A percentile compares a stretch with the other conserved stretches of the same genome.
Conservation (phyloP, 1,140 invertebrate genomes). For the Pogonognathellus flavescens region DNA sequence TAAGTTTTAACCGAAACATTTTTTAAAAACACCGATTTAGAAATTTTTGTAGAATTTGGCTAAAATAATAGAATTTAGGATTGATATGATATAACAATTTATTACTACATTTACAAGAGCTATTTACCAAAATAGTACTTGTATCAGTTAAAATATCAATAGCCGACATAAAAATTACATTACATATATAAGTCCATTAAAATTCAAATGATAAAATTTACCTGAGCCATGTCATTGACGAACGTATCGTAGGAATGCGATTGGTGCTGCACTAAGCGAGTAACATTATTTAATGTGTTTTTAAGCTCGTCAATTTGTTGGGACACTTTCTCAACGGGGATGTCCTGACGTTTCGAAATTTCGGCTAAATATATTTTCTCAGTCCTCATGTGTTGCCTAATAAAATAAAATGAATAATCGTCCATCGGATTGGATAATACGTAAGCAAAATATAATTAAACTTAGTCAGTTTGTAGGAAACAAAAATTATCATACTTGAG, state of each 20-base stretch:
- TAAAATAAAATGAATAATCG: not conserved
- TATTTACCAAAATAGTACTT: too few species aligned
- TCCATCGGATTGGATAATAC: too few species aligned
- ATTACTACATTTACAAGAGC: too few species aligned
- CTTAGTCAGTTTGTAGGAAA: not conserved
- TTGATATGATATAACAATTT: too few species aligned
- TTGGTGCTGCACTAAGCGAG: slow-evolving; percentile 6
- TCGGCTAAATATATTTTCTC: slow-evolving; percentile 26
- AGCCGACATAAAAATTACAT: too few species aligned
- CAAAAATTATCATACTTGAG: not conserved
- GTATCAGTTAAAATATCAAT: too few species aligned
- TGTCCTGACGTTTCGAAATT: not conserved
- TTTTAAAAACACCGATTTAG: not conserved
- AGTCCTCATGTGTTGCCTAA: not conserved
- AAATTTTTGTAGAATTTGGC: too few species aligned
- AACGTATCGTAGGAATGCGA: not conserved
- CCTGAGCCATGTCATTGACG: slow-evolving; percentile 19
- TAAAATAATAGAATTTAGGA: too few species aligned
- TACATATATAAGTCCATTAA: too few species aligned
- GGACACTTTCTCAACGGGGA: not conserved
- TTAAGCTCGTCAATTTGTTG: slow-evolving; percentile 20
- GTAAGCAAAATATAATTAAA: not conserved
- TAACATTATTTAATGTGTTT: slow-evolving; percentile 26
- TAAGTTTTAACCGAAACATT: too few species aligned
- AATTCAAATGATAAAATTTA: too few species aligned